These are phyloP conservation scores for Anoplius nigerrimus DNA, from an alignment of 2,888 invertebrate species.

Conservation along the genomic window DNA sequence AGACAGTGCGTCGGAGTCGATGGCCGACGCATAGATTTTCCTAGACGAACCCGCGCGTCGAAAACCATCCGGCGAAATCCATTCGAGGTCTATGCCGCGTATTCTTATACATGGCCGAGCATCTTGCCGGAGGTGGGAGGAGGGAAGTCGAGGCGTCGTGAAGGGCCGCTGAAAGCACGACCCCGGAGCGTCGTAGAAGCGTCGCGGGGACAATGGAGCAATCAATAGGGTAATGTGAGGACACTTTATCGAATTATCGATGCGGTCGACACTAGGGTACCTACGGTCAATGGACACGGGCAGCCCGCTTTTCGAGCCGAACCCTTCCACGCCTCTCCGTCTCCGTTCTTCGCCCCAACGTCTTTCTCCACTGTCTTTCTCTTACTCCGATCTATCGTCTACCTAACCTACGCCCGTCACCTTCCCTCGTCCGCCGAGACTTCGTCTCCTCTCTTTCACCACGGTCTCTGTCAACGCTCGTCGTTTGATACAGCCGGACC, in stretches of 20 bases:
- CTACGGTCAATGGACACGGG: slow-evolving; percentile 62
- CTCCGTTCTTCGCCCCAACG: slow-evolving; percentile 8
- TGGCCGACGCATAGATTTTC: no score
- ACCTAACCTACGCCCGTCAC: slow-evolving; percentile 7
- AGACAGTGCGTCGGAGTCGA: no score
- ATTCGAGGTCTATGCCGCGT: slow-evolving; percentile 14
- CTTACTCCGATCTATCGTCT: slow-evolving; percentile 11
- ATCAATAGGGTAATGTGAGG: slow-evolving; percentile 75
- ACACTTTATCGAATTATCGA: slow-evolving; percentile 74
- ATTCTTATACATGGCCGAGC: slow-evolving; percentile 50
- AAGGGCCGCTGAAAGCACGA: slow-evolving; percentile 60
- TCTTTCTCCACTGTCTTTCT: not conserved
- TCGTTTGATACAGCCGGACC: slow-evolving; percentile 51
- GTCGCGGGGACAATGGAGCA: slow-evolving; percentile 72
- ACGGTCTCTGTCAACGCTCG: slow-evolving; percentile 51
- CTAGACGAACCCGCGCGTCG: no score
- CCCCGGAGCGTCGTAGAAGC: slow-evolving; percentile 59
- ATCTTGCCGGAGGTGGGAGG: slow-evolving; percentile 40
- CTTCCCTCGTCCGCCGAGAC: not conserved
- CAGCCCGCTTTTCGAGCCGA: slow-evolving; percentile 61
- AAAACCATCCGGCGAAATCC: no score
- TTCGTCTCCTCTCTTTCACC: slow-evolving; percentile 47
- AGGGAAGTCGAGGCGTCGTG: slow-evolving; percentile 52
- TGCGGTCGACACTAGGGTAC: slow-evolving; percentile 66
- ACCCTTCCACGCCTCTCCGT: slow-evolving; percentile 43